Evolutionary conservation across 2,113 vertebrate species (phyloP), one percentile per base, ranked within the genome.

Genomic region (Dissostichus mawsoni): DNA sequence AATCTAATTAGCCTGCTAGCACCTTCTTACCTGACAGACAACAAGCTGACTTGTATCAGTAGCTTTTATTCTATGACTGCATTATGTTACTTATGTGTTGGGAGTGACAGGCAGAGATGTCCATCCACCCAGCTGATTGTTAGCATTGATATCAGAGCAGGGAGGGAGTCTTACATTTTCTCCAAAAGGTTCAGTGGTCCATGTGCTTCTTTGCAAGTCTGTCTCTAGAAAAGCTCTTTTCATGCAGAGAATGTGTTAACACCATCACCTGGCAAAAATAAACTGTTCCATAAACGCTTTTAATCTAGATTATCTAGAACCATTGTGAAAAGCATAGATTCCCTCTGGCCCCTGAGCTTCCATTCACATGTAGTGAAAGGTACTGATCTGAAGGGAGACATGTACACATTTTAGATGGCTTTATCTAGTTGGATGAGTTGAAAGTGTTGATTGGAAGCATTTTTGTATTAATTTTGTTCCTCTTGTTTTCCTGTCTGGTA

Each of bases 1-100:
- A 61, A 36, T 3, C 41, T 69, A 55, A 57, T 65, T 87, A 86
- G 52, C 64, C 18, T 57, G 44, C 53, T 11, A 63, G 23, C 63
- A 16, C 12, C 52, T 66, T 53, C 13, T 36, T 36, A 73, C 3
- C 41, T 76, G 73, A 61, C 62, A 67, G 52, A 3, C 20, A 11
- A 9, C 4, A 11, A 2, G 11, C 11, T 16, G 44, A 3, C 36
- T 65, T 70, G 13, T 20, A 3, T 56, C 23, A 51, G 4, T 18
- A n/a, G 11, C 2, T n/a, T 48, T 20, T 68, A 25, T n/a, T 58
- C 17, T 56, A 11, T 74, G 16, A 13, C 4, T 48, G 23, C 16
- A 25, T 78, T 55, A 13, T 50, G 51, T 55, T 47, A 44, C n/a
- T 18, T 25, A 0, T 23, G 7, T 4, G 1, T 18, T 14, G 8